Evolutionary conservation across 2,888 invertebrate species (phyloP).

Genomic region (Sinodicranocentrus sp.): DNA sequence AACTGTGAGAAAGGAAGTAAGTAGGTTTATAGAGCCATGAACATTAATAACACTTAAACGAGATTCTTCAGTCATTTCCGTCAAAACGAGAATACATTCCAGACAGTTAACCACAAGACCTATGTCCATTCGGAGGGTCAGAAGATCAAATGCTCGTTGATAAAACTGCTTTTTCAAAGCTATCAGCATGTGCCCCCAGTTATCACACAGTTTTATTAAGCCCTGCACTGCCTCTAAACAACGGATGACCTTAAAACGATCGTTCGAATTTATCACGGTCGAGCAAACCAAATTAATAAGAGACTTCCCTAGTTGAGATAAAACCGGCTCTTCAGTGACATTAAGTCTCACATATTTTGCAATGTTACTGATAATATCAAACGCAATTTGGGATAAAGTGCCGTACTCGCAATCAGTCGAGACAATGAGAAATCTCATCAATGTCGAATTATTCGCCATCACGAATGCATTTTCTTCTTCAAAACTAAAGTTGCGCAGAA

Average conservation of each 20-base stretch:
- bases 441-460: conserved; percentile 88
- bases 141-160: conserved; percentile 79
- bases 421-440: conserved; percentile 89
- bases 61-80: conserved; percentile 92
- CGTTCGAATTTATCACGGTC: conserved; percentile 79
- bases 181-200: conserved; percentile 61
- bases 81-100: conserved; percentile 96
- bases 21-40: conserved; percentile 90
- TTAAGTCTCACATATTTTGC: conserved; percentile 83
- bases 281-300: conserved; percentile 79
- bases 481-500: conserved; percentile 95
- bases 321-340: too few species aligned
- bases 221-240: conserved; percentile 95
- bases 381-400: conserved; percentile 90
- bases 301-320: too few species aligned
- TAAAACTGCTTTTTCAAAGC: neutral
- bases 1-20: conserved; percentile 91
- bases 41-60: conserved; percentile 92
- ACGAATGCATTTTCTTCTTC: conserved; percentile 91
- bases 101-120: conserved; percentile 96
- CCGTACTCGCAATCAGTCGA: conserved; percentile 93
- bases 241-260: conserved; percentile 92
- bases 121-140: conserved; percentile 93
- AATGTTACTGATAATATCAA: conserved; percentile 96
- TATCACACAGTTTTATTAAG: conserved; percentile 83